Conservation (phyloP, 2,888 invertebrate species). For the Meandrusa payeni region DNA sequence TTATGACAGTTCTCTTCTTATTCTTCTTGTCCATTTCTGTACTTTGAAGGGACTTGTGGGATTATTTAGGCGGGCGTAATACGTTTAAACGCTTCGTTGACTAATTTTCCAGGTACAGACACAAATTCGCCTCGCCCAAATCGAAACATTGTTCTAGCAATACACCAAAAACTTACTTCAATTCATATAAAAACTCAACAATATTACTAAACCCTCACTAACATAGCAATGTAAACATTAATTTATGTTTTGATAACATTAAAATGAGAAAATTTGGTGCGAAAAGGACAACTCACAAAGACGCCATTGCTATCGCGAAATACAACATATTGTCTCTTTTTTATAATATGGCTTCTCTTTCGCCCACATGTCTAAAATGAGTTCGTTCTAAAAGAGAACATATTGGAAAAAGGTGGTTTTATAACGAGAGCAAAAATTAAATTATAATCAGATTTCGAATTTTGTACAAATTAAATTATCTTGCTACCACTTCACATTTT, state of each 20-base stretch:
- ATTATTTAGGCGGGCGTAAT: constrained; percentile 38
- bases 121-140: constrained; percentile 50
- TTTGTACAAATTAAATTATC: no score
- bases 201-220: constrained; percentile 2
- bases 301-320: constrained; percentile 61
- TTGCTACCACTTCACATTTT: no score
- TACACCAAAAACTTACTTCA: constrained; percentile 17
- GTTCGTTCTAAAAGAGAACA: neutral
- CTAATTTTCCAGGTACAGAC: constrained; percentile 32
- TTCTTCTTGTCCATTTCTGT: constrained; percentile 77
- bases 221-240: constrained; percentile 25
- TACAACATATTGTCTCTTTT: constrained; percentile 18
- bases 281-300: constrained; percentile 73
- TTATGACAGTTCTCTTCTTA: constrained; percentile 73
- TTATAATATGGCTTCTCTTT: constrained; percentile 2
- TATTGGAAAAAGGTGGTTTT: neutral
- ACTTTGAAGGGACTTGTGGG: constrained; percentile 36
- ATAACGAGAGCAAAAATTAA: no score
- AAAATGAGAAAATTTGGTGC: constrained; percentile 48
- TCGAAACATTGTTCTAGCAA: constrained; percentile 44
- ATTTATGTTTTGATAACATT: constrained; percentile 37
- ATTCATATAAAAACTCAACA: constrained; percentile 13
- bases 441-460: no score
- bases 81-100: constrained; percentile 30
- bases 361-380: neutral